Conservation (phyloP, 1,140 invertebrate genomes). For the Drosophila parabipectinata region DNA sequence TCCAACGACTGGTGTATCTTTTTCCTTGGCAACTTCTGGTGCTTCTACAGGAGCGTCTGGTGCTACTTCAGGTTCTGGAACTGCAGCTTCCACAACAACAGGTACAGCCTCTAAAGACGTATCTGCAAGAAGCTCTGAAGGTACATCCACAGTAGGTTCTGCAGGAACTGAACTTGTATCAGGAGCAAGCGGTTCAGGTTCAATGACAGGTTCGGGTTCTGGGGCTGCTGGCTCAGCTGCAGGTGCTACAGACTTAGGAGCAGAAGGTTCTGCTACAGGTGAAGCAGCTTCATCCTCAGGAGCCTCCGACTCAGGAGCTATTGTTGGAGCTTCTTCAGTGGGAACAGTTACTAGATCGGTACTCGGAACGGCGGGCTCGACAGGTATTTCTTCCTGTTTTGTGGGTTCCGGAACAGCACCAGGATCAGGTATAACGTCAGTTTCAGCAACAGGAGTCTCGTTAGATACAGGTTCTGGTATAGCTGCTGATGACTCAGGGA, state of each 20-base stretch:
- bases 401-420: background rate
- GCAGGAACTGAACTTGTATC: background rate
- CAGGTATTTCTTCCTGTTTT: background rate
- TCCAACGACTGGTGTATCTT: background rate
- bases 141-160: background rate
- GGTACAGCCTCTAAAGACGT: no score
- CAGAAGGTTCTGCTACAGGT: background rate
- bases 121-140: no score
- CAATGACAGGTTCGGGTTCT: background rate
- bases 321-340: background rate
- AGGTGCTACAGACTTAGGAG: background rate
- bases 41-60: background rate
- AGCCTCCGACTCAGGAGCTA: background rate
- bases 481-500: background rate
- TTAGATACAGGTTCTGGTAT: no score
- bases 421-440: background rate
- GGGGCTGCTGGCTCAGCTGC: background rate
- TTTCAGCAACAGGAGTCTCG: conserved; percentile 2
- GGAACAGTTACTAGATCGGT: background rate
- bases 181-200: background rate
- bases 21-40: background rate
- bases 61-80: background rate
- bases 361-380: background rate
- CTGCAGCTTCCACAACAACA: background rate
- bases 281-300: background rate